Base-by-base conservation (phyloP, 2,113 vertebrate species). In the Actinemys pallida region DNA sequence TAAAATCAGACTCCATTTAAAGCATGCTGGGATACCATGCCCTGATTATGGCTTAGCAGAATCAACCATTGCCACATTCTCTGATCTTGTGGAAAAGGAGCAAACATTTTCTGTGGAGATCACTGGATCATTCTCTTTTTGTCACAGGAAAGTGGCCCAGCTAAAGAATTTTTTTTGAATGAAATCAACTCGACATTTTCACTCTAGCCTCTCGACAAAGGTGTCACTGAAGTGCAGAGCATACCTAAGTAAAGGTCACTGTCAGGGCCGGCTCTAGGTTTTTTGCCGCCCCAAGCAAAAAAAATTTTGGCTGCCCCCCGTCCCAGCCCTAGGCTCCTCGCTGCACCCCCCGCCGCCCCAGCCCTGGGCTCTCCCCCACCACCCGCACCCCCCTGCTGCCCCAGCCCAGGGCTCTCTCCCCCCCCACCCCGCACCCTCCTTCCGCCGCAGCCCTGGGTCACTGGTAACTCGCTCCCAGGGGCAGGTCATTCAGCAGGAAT, bases 1-100 rank as follows among this genome's bases (percentile, higher is more conserved):
- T 10, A 2, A 93, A 96, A 90, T 90, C 84, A 86, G 92, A 13
- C 25, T 81, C 83, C 1, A 22, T 91, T 95, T 94, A 80, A 93
- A 49, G 39, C 22, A 84, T 88, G 22, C 29, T 62, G 35, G 29
- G 39, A 86, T 86, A 96, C 84, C 0, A 54, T 62, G 93, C 89
- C 65, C 69, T 35, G 13, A 62, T 81, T 91, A n/a, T 1, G 19
- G 45, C 42, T 92, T 85, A 80, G 8, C 45, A 56, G 56, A 89
- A 95, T 92, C 90, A 90, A 76, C 84, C 52, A 84, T 0, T 19
- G 31, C 84, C 59, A 53, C 4, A 39, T 87, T 90, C 59, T 88
- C 91, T 81, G 69, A 47, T 42, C 50, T 83, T 81, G 50, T 69
- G 54, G 93, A 50, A 42, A 88, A 24, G 19, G 11, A 8, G 14